Base-by-base conservation (phyloP, 2,113 vertebrate species). In the Bubo blakistoni region DNA sequence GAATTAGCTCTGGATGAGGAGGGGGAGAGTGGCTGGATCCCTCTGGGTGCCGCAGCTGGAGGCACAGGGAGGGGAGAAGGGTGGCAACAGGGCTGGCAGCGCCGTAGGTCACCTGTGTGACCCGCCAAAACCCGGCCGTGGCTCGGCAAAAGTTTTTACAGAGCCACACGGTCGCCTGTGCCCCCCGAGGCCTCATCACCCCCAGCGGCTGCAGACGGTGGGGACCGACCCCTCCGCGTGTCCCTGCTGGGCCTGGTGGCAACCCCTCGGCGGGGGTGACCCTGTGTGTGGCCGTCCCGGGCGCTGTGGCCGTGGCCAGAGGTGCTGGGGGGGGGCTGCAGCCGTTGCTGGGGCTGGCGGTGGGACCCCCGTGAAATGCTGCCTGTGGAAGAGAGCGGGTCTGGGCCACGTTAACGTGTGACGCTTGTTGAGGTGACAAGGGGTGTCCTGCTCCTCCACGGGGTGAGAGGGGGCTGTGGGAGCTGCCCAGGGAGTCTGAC, bases 301-400 rank as follows among this genome's bases (percentile, higher is more conserved):
- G 44, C 14, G 2, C 2, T 2, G 24, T 69, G 24, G 9, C 52
- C 3, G 30, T 18, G 15, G 6, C 30, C 8, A 7, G 54, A 34
- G 61, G 36, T 26, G 54, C 38, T 1, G 0, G 3, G 0, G 4
- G 12, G 18, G 22, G 58, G 19, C 51, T 66, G 29, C 27, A 24
- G 81, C 49, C 40, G 0, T 54, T 14, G 2, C 62, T 27, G 29
- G 46, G 46, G 46, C 18, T 47, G 46, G 18, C 7, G 10, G 18
- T 4, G 10, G 57, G 36, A 27, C 29, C 55, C 61, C 30, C 2
- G 0, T 2, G 72, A 57, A 8, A 4, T 0, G 10, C 7, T 11
- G 30, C 0, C 0, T 3, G 54, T 1, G 6, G 13, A 8, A 26
- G 5, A 9, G 62, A 76, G n/a, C 17, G 7, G 11, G 0, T 8